phyloP scores from a whole-genome alignment of 2,888 invertebrate species.

The Nysson spinosus region DNA sequence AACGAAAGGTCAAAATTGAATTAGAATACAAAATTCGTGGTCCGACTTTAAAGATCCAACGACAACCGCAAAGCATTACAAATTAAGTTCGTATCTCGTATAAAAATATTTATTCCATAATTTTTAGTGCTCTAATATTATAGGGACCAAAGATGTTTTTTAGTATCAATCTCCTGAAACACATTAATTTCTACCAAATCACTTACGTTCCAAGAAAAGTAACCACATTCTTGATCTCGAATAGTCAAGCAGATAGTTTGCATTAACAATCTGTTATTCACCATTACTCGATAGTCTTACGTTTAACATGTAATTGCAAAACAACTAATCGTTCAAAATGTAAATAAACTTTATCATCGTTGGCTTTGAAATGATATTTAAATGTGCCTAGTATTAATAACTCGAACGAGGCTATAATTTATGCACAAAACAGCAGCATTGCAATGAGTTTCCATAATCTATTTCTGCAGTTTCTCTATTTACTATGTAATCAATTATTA shows the following conservation, averaged over 20 bases:
- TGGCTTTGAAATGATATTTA: conserved; percentile 43
- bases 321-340: conserved; percentile 1
- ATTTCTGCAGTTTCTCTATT: conserved; percentile 14
- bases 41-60: too few species aligned
- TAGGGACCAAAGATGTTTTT: conserved; percentile 53
- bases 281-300: not conserved
- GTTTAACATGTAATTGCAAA: not conserved
- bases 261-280: conserved; percentile 14
- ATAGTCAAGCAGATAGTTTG: conserved; percentile 3
- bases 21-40: too few species aligned
- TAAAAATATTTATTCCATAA: not conserved
- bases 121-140: conserved; percentile 32
- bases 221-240: conserved; percentile 2
- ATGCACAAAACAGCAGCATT: conserved; percentile 15
- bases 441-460: conserved; percentile 14
- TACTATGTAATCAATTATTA: too few species aligned
- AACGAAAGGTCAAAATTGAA: too few species aligned
- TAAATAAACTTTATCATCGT: conserved; percentile 43
- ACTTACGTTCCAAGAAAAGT: conserved; percentile 19
- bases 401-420: conserved; percentile 22
- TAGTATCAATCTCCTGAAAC: conserved; percentile 41
- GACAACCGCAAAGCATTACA: too few species aligned
- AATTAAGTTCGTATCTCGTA: too few species aligned
- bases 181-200: conserved; percentile 22
- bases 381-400: conserved; percentile 36